Percentiles rank a stretch among this genome's conserved stretches.
Evolutionary conservation across 2,888 invertebrate genomes (phyloP).

Genomic region (Thysanoteuthis rhombus): DNA sequence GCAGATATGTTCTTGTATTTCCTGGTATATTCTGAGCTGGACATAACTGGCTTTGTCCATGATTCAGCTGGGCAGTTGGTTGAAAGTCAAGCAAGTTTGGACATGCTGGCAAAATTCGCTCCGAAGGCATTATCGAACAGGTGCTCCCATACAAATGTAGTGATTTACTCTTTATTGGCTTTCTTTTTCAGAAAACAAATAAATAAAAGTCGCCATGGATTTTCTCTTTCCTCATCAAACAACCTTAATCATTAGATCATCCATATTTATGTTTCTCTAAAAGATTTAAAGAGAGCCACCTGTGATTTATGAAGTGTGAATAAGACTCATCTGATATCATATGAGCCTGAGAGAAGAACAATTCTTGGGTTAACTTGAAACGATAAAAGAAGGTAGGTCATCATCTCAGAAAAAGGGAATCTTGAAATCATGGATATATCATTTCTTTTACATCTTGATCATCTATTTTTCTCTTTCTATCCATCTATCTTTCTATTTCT

Average conservation of each 20-base stretch:
- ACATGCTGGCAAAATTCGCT: background rate
- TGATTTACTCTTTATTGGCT: background rate
- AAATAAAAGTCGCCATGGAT: background rate
- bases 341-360: background rate
- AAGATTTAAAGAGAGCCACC: background rate
- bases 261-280: background rate
- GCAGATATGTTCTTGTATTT: background rate
- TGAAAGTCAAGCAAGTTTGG: background rate
- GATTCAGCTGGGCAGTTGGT: background rate
- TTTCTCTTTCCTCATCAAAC: background rate
- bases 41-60: background rate
- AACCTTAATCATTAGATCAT: background rate
- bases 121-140: background rate
- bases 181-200: background rate
- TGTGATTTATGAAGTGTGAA: background rate
- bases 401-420: background rate
- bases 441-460: too few relatives aligned
- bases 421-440: too few relatives aligned
- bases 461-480: too few relatives aligned
- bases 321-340: background rate
- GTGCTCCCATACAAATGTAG: background rate
- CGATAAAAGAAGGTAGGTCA: background rate
- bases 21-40: background rate
- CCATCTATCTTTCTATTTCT: too few relatives aligned
- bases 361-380: background rate